Conservation (phyloP, 2,888 invertebrate genomes). For the Gasteruption jaculator region DNA sequence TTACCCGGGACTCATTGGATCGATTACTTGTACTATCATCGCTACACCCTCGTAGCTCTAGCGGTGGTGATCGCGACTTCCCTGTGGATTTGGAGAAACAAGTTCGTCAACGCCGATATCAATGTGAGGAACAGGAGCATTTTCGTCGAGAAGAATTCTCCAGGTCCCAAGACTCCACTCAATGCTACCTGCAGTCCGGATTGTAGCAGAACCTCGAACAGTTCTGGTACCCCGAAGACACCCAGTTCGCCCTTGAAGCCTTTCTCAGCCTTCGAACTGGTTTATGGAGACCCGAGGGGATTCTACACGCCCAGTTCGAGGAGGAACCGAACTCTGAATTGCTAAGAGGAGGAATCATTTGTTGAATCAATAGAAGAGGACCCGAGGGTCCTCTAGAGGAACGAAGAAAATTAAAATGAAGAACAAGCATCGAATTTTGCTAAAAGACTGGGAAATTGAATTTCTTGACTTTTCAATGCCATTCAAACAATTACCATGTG, state of each 20-base stretch:
- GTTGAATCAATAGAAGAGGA: conserved; percentile 1
- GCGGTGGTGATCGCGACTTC: conserved; percentile 37
- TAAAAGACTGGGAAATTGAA: too few relatives aligned
- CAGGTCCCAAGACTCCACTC: too few relatives aligned
- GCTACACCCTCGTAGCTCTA: conserved; percentile 43
- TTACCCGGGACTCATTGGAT: conserved; percentile 44
- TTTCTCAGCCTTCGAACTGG: conserved; percentile 41
- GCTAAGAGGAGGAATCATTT: conserved; percentile 3
- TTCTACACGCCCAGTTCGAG: conserved; percentile 35
- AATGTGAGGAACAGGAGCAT: conserved; percentile 40
- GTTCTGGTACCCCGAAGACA: too few relatives aligned
- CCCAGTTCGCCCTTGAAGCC: too few relatives aligned
- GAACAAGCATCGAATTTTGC: too few relatives aligned
- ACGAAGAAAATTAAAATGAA: background rate
- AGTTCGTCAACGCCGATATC: conserved; percentile 39
- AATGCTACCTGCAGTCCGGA: too few relatives aligned
- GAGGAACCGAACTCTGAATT: conserved; percentile 32
- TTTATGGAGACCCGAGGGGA: conserved; percentile 41
- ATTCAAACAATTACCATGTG: too few relatives aligned
- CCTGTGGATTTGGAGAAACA: conserved; percentile 43
- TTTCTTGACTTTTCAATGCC: too few relatives aligned
- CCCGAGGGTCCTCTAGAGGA: background rate
- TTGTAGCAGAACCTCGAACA: too few relatives aligned
- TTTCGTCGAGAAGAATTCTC: too few relatives aligned
- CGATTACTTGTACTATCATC: conserved; percentile 42